These are phyloP conservation scores for Neoniphon sammara DNA, from an alignment of 2,797 vertebrate species.

Conservation along the genomic window DNA sequence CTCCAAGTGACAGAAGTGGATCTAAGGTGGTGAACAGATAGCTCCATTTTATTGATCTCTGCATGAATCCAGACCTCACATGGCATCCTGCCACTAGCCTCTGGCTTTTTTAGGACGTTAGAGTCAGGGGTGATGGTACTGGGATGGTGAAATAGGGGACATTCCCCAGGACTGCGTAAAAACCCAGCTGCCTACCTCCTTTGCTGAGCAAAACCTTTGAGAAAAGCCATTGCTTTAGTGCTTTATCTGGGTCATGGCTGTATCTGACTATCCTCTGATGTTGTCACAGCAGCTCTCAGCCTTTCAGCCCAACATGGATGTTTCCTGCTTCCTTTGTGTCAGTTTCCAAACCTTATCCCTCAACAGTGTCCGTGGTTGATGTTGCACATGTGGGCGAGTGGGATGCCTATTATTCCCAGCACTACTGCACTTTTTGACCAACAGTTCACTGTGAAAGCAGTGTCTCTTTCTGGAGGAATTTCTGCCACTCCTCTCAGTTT, in stretches of 20 bases:
- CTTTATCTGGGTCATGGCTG: slow-evolving; percentile 41
- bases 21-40: slow-evolving; percentile 51
- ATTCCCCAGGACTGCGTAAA: slow-evolving; percentile 1
- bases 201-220: too few relatives aligned
- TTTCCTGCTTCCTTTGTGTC: slow-evolving; percentile 28
- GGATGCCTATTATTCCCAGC: slow-evolving; percentile 40
- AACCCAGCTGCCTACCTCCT: not conserved
- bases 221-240: not conserved
- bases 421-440: slow-evolving; percentile 34
- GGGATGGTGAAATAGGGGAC: slow-evolving; percentile 18
- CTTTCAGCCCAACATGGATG: slow-evolving; percentile 15
- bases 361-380: slow-evolving; percentile 9
- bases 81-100: slow-evolving; percentile 57
- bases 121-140: slow-evolving; percentile 11
- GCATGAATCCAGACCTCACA: slow-evolving; percentile 47
- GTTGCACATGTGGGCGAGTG: slow-evolving; percentile 42
- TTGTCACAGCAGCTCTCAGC: slow-evolving; percentile 17
- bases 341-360: slow-evolving; percentile 25
- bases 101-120: slow-evolving; percentile 36
- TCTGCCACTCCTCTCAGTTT: slow-evolving; percentile 45
- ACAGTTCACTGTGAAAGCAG: slow-evolving; percentile 40
- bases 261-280: slow-evolving; percentile 13
- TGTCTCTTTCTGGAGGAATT: slow-evolving; percentile 47
- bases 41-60: slow-evolving; percentile 51
- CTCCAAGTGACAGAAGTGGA: slow-evolving; percentile 51